Evolutionary conservation across 1,140 invertebrate species (phyloP), one percentile per base, ranked within the genome.

Genomic region (Heliconius hermathena): DNA sequence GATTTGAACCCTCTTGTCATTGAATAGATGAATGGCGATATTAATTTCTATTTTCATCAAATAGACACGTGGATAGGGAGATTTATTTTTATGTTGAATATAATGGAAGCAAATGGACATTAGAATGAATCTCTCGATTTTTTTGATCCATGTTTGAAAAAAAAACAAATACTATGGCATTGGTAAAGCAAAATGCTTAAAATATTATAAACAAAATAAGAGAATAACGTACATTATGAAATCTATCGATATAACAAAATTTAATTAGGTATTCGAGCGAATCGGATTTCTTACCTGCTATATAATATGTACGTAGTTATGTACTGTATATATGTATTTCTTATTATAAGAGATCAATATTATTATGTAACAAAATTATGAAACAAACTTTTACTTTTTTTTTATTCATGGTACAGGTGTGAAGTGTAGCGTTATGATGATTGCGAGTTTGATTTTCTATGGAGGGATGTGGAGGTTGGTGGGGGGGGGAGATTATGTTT

Each of bases 11-110:
- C 60, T 66, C 11, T 9, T 66, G 60, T 66, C 60, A 22, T 66
- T 66, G 60, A 13, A 26, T 29, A 29, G 22, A 66, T 60, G 41
- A 46, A 46, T 46, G 41, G 3, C 41, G 20, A 60, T 60, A 60
- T 60, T 22, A 60, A 22, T 60, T 60, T 26, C 20, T 60, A 60
- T 60, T 60, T 60, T 60, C 2, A 29, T 29, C 1, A 5, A 66
- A 66, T 29, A 66, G n/a, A 60, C 60, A 66, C 60, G 60, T 66
- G 60, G 9, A 66, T 66, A 66, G 60, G 60, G 60, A 29, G 3
- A 16, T 29, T 26, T 66, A 66, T 66, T 66, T 66, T 66, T 66
- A 66, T 66, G 6, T 66, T 1, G 4, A 66, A 66, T 5, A 16
- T 66, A 66, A 26, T 8, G 26, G 4, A 22, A 66, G 26, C 9